Evolutionary conservation across 2,888 invertebrate genomes (phyloP), one percentile per base, ranked within the genome.

Genomic region (Enchytraeus crypticus): DNA sequence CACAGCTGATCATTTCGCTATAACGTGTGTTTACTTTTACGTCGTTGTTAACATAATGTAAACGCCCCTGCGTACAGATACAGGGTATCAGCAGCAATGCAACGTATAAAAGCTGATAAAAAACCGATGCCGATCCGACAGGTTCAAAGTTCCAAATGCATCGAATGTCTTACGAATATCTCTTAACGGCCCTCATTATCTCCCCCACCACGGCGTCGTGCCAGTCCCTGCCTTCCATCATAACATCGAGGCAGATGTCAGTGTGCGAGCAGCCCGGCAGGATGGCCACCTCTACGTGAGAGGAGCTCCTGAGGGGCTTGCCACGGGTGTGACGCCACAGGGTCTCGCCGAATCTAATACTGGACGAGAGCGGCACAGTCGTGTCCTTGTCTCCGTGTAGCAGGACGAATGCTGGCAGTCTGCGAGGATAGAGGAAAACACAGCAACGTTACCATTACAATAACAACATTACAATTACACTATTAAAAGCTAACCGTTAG

Each of bases 201-300:
- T 74, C 66, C 21, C 61, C 61, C 71, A 74, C 71, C 8, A 75
- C 67, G 45, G 69, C 57, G 49, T 63, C 64, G 56, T 74, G 68
- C 63, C 69, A 73, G 53, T 65, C 67, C 46, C 71, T 62, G 5
- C 63, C 63, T 2, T 69, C 61, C 26, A 69, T 66, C 74, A 74
- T 76, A 51, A 77, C 64, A 58, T 75, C 76, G 30, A 76, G 61
- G 58, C 73, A 74, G 21, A 76, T 60, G 61, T 73, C 73, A 53
- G 68, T 67, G 59, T 77, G 77, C 60, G 70, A 69, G 66, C 74
- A 74, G 32, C 68, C 72, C 5, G 74, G 74, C n/a, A 77, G 64
- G n/a, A 61, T 33, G 49, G 73, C 63, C 18, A 71, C 67, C 4
- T 72, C 65, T 4, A 69, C 69, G 18, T 71, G 71, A 62, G 71